Base-by-base conservation (phyloP, 2,797 vertebrate species). In the Artibeus jamaicensis region DNA sequence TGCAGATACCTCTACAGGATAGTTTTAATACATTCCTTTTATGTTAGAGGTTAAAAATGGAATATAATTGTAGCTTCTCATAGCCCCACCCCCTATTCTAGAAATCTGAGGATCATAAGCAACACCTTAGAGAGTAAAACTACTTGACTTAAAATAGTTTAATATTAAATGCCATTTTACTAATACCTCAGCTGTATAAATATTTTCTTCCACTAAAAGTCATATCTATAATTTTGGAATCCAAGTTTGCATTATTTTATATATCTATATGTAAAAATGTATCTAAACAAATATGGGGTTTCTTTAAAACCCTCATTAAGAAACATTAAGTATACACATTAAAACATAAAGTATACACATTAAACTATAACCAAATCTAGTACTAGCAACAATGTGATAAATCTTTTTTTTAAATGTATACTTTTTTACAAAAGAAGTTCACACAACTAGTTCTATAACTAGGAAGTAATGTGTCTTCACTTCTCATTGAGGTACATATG, bases 81-180 rank as follows among this genome's bases (percentile, higher is more conserved):
- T 7, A 84, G 89, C 96, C 89, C 96, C 96, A 96, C 55, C 95
- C 96, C 97, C 97, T 2, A 93, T 57, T 90, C 88, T 96, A 96
- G 94, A 97, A 98, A 97, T 71, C 95, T 95, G 96, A 97, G 97
- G 97, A 93, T 95, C 86, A 85, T 34, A 96, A 97, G 92, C 96
- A 98, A 86, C 83, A 97, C 96, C 97, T 96, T 96, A 70, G 95
- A 92, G 93, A 97, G 46, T 97, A 79, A 89, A 86, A 93, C 92
- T 94, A 86, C 81, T 95, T 79, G 53, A 93, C 44, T 92, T 97
- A 87, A 95, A 97, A 86, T 3, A 76, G 89, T 96, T 97, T 96
- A 95, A 97, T 98, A 96, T 98, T 97, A 90, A 96, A 94, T 93
- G 94, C 68, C 86, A 96, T 96, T 91, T 96, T 94, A 59, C 91